phyloP scores from a whole-genome alignment of 1,140 invertebrate species.

The Dufourea novaeangliae region DNA sequence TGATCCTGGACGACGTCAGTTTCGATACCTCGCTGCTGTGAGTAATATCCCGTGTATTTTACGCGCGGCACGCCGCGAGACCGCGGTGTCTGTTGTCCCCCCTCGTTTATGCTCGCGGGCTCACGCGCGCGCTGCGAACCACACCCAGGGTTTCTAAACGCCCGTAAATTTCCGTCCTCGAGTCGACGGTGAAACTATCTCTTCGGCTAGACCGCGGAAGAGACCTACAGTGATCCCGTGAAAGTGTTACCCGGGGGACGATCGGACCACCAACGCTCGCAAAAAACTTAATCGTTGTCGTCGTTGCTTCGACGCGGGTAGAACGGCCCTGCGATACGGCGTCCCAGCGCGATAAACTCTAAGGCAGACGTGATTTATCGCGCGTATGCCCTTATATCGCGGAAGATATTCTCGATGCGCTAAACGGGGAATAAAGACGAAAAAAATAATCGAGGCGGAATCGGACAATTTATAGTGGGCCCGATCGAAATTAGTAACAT shows the following conservation, averaged over 20 bases:
- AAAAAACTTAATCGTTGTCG: conserved; percentile 65
- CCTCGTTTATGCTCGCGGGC: conserved; percentile 71
- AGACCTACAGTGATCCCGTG: conserved; percentile 50
- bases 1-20: conserved; percentile 56
- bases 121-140: conserved; percentile 68
- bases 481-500: conserved; percentile 47
- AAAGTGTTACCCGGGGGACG: conserved; percentile 63
- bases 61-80: conserved; percentile 38
- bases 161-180: conserved; percentile 70
- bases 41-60: conserved; percentile 67
- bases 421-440: background rate
- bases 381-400: conserved; percentile 41
- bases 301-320: conserved; percentile 42
- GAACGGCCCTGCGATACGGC: conserved; percentile 42
- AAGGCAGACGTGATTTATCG: conserved; percentile 50
- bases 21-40: conserved; percentile 53
- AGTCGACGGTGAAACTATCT: conserved; percentile 63
- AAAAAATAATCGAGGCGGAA: background rate
- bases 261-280: conserved; percentile 58
- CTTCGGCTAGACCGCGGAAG: conserved; percentile 64
- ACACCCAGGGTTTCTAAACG: conserved; percentile 73
- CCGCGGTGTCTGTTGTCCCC: no score
- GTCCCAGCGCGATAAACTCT: conserved; percentile 51
- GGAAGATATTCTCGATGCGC: conserved; percentile 38
- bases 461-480: conserved; percentile 33